A percentile compares a stretch with the other conserved stretches of the same genome.
Conservation (phyloP, 2,113 vertebrate genomes). For the Heterochromis multidens region DNA sequence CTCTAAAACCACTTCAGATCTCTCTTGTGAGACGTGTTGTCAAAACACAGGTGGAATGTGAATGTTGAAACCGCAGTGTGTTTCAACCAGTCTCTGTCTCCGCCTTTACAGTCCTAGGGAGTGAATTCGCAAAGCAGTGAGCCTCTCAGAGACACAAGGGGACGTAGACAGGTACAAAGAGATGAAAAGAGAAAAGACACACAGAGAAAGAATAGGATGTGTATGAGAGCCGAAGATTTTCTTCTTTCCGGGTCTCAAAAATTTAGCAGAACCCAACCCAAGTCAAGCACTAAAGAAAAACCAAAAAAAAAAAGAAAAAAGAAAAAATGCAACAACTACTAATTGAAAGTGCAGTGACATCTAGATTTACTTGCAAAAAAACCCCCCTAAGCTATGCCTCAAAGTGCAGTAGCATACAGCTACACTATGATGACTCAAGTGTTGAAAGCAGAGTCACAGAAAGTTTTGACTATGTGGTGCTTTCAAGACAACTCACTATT, state of each 20-base stretch:
- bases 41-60: conserved; percentile 76
- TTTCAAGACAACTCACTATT: conserved; percentile 35
- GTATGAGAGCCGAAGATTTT: not conserved
- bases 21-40: conserved; percentile 71
- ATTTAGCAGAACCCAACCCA: not conserved
- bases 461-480: not conserved
- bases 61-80: conserved; percentile 59
- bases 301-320: not conserved
- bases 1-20: conserved; percentile 74
- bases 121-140: conserved; percentile 31
- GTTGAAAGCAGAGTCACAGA: conserved; percentile 9
- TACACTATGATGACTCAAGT: not conserved
- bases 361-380: not conserved
- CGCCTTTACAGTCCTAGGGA: conserved; percentile 51
- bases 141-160: conserved; percentile 37
- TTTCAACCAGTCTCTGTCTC: conserved; percentile 63
- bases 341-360: not conserved
- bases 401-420: not conserved
- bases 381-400: not conserved
- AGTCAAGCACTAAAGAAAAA: not conserved
- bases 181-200: conserved; percentile 25
- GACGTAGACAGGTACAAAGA: conserved; percentile 37
- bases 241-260: not conserved
- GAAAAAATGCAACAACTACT: not conserved
- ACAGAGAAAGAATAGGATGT: not conserved